Conservation (phyloP, 2,113 vertebrate genomes). For the Ciconia stormi region DNA sequence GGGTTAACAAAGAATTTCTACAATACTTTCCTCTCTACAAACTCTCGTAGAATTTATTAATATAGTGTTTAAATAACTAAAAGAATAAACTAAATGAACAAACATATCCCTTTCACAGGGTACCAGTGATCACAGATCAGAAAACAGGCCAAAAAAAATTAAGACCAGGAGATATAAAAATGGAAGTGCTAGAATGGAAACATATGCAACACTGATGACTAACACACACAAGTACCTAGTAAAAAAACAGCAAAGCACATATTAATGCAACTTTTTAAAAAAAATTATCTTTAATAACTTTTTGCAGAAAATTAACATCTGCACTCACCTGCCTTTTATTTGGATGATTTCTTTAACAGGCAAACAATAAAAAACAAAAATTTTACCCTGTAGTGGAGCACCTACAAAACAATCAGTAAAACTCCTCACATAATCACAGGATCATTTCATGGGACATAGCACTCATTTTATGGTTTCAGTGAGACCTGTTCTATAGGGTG, state of each 20-base stretch:
- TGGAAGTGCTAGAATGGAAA: not conserved
- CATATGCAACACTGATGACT: not conserved
- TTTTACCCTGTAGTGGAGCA: not conserved
- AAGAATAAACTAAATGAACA: not conserved
- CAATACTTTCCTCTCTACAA: not conserved
- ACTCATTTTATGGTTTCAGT: not conserved
- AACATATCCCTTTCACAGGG: not conserved
- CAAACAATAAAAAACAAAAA: not conserved
- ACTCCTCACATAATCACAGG: not conserved
- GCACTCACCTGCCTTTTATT: not conserved
- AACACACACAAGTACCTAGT: not conserved
- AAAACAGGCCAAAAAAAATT: not conserved
- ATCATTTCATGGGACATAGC: not conserved
- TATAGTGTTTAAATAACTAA: not conserved
- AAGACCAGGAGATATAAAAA: not conserved
- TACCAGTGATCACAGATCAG: not conserved
- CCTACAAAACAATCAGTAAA: not conserved
- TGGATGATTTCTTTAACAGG: not conserved
- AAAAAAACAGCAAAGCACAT: not conserved
- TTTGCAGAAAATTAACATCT: not conserved
- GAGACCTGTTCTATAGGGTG: not conserved
- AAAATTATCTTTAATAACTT: not conserved
- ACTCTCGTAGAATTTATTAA: not conserved
- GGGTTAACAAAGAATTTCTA: not conserved
- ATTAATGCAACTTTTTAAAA: not conserved